Percentiles rank a stretch among this genome's conserved stretches.
Evolutionary conservation across 2,113 vertebrate genomes (phyloP).

Genomic region (Microcebus ravelobensis): DNA sequence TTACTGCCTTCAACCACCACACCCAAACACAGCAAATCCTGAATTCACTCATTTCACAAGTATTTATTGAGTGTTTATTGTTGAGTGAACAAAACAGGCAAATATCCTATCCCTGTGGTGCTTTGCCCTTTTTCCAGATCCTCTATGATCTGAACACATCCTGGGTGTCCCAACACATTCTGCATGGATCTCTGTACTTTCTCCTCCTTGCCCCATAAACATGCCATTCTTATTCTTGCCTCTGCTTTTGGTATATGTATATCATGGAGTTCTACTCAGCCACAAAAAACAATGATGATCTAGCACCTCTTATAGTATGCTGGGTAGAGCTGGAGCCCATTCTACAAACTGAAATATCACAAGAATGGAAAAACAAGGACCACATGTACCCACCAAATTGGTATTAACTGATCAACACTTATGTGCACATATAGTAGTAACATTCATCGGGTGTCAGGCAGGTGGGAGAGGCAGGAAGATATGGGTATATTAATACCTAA

Average conservation of each 20-base stretch:
- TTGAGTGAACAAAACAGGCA: not conserved
- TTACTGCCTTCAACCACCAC: not conserved
- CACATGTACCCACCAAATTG: no score
- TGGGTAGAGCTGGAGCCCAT: no score
- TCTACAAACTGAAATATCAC: no score
- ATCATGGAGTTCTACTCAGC: no score
- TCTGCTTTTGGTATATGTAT: not conserved
- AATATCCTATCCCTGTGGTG: not conserved
- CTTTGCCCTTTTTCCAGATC: not conserved
- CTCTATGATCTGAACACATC: not conserved
- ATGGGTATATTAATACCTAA: no score
- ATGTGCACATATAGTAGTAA: no score
- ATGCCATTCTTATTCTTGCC: not conserved
- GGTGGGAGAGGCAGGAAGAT: no score
- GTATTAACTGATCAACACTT: no score
- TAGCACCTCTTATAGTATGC: no score
- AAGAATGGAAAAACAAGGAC: no score
- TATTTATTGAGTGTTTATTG: not conserved
- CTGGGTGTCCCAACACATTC: not conserved
- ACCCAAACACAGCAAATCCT: not conserved
- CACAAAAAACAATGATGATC: no score
- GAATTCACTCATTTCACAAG: not conserved
- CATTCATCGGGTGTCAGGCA: no score
- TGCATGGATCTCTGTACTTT: not conserved
- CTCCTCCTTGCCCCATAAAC: not conserved